Percentiles rank a stretch among this genome's conserved stretches.
Conservation (phyloP, 2,797 vertebrate genomes). For the Apogon hyalosoma region DNA sequence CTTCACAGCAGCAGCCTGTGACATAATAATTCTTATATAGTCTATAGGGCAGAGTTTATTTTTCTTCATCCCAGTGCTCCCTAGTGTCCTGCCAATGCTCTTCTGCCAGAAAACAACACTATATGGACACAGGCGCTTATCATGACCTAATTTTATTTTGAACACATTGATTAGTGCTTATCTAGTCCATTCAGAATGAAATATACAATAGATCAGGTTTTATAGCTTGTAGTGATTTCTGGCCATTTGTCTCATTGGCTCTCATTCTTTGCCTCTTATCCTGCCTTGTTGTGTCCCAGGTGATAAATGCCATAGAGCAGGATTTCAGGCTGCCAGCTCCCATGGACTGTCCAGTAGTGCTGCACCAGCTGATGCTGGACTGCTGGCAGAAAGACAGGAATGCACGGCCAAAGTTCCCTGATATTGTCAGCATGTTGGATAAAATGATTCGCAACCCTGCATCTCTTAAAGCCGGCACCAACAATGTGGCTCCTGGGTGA, state of each 20-base stretch:
- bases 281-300: slow-evolving; percentile 74
- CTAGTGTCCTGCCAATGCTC: no score
- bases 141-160: no score
- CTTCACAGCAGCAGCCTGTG: no score
- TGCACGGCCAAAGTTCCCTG: slow-evolving; percentile 91
- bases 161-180: no score
- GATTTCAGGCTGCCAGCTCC: slow-evolving; percentile 94
- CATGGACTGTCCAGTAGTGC: slow-evolving; percentile 94
- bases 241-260: background rate
- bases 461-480: slow-evolving; percentile 94
- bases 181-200: background rate
- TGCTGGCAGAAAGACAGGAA: slow-evolving; percentile 98
- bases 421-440: slow-evolving; percentile 95
- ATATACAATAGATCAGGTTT: background rate
- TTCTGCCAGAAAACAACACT: no score
- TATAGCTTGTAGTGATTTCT: background rate
- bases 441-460: slow-evolving; percentile 98
- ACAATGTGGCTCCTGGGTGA: slow-evolving; percentile 90
- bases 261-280: background rate
- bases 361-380: slow-evolving; percentile 96
- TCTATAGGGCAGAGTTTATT: no score
- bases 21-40: no score
- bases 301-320: slow-evolving; percentile 96
- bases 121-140: no score
- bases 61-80: no score